Base-by-base conservation (phyloP, 2,113 vertebrate species). In the Nettapus auritus region DNA sequence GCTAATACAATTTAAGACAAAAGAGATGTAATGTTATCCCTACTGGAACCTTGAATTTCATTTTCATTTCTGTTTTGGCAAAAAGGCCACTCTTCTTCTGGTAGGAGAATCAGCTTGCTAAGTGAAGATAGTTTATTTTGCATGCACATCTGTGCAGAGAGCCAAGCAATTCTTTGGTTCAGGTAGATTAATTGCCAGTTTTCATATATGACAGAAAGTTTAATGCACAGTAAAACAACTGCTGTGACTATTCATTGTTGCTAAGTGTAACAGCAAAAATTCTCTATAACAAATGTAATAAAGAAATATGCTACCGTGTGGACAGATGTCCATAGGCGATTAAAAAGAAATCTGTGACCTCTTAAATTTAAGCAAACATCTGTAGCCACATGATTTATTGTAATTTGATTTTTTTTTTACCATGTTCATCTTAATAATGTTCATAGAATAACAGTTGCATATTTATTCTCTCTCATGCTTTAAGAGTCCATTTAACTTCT, bases 401-500 rank as follows among this genome's bases (percentile, higher is more conserved):
- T 44, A 46, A 94, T 90, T 81, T 89, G 79, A 80, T 94, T 81
- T 48, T 46, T 46, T 42, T 48, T 78, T 74, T 68, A 78, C 70
- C 75, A 40, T 59, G 82, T 93, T 94, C 62, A 5, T 90, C 66
- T 94, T 96, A 95, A 94, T 94, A 91, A 95, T 63, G 75, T 71
- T 52, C 66, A 29, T 64, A 44, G 42, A 82, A 75, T 88, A 96
- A 86, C 91, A 94, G 92, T 93, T 96, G 82, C 89, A 56, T 90
- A 81, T 89, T 85, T 91, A 91, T 85, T 91, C 64, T 94, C 93
- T 93, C 86, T 88, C 64, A 64, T 94, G 90, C 91, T 97, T 94
- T 79, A 91, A 97, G 91, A 97, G 94, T 94, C 94, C 89, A 96
- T 96, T 98, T 97, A 92, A 93, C 94, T 96, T 94, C 13, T 95